Conservation (phyloP, 1,140 invertebrate species). For the Steinernema feltiae region DNA sequence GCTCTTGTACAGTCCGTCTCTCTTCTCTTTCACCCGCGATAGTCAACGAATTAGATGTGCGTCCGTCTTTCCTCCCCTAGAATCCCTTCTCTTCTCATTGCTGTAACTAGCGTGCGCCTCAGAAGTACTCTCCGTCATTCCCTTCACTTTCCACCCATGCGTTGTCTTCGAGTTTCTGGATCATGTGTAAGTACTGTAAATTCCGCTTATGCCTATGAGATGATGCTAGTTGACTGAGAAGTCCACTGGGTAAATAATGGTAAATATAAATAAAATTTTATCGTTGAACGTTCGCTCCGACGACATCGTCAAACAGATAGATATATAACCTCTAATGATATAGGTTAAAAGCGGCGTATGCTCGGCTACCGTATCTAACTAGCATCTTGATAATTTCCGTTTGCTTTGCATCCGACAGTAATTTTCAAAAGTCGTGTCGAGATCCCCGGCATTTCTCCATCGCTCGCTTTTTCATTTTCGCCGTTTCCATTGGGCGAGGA, state of each 20-base stretch:
- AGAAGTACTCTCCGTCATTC: slow-evolving; percentile 7
- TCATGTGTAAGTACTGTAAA: slow-evolving; percentile 10
- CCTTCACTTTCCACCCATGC: background rate
- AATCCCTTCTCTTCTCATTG: background rate
- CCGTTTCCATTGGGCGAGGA: too few species aligned
- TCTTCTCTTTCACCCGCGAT: background rate
- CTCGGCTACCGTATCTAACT: too few species aligned
- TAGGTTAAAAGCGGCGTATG: too few species aligned
- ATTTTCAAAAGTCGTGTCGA: background rate
- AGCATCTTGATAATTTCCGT: background rate
- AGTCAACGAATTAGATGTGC: slow-evolving; percentile 13
- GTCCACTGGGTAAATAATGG: slow-evolving; percentile 12
- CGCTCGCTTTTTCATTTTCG: too few species aligned
- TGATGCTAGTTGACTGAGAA: slow-evolving; percentile 12
- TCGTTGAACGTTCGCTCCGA: too few species aligned
- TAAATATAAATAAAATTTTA: slow-evolving; percentile 14
- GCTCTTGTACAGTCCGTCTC: slow-evolving; percentile 15
- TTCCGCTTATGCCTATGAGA: slow-evolving; percentile 2
- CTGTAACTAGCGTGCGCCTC: background rate
- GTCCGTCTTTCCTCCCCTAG: background rate
- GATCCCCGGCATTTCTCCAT: too few species aligned
- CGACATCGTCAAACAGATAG: background rate
- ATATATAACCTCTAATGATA: too few species aligned
- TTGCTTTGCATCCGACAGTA: background rate
- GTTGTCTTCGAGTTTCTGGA: background rate